Percentiles rank a stretch among this genome's conserved stretches.
Conservation (phyloP, 37 sponge, comb jelly and placozoan species). For the Dysidea cf. avara region DNA sequence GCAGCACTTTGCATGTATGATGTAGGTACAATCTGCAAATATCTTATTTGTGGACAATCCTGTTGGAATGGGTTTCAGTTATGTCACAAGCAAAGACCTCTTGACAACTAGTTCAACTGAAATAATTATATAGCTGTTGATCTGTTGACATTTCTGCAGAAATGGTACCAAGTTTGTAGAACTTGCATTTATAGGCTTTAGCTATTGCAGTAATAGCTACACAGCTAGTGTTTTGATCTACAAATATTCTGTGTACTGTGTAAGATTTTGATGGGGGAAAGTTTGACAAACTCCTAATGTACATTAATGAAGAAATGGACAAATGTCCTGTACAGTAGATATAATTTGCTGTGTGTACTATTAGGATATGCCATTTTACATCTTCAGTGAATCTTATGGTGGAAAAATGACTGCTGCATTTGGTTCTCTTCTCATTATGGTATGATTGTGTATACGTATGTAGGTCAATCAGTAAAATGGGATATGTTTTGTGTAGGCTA, state of each 20-base stretch:
- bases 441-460: slow-evolving; percentile 15
- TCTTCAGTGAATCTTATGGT: slow-evolving; percentile 90
- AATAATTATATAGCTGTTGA: slow-evolving; percentile 62
- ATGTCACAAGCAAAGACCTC: slow-evolving; percentile 47
- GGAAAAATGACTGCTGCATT: slow-evolving; percentile 86
- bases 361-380: slow-evolving; percentile 76
- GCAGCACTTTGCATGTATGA: too few relatives aligned
- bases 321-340: too few relatives aligned
- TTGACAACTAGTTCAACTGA: slow-evolving; percentile 60
- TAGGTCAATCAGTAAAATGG: too few relatives aligned
- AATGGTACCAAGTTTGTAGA: neutral
- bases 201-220: too few relatives aligned
- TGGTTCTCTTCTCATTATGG: slow-evolving; percentile 48
- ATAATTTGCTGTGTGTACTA: slow-evolving; percentile 10
- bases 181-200: too few relatives aligned
- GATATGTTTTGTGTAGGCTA: too few relatives aligned
- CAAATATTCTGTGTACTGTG: too few relatives aligned
- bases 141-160: slow-evolving; percentile 52
- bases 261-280: too few relatives aligned
- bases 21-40: slow-evolving; percentile 69
- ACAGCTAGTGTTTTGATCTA: too few relatives aligned
- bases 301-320: too few relatives aligned
- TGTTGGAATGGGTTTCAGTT: slow-evolving; percentile 89
- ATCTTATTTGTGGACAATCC: slow-evolving; percentile 91
- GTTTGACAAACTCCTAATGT: too few relatives aligned